Conservation (phyloP, 2,113 vertebrate genomes). For the Cyphomyrus plagiostoma region DNA sequence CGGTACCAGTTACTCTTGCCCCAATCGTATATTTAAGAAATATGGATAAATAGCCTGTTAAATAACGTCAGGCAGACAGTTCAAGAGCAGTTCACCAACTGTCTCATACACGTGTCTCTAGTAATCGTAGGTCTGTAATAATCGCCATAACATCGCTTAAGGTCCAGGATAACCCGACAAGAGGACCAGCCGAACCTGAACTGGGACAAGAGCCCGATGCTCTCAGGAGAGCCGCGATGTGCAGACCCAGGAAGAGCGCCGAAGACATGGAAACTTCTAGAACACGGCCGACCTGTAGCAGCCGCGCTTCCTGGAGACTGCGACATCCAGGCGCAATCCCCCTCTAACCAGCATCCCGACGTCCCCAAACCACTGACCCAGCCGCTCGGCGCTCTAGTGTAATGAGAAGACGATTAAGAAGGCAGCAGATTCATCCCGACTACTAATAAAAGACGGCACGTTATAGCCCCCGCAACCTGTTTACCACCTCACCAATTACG, state of each 20-base stretch:
- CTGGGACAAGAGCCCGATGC: background rate
- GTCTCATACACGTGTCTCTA: background rate
- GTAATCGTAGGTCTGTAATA: background rate
- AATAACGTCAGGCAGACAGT: background rate
- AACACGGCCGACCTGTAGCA: background rate
- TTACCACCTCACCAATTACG: background rate
- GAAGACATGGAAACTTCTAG: background rate
- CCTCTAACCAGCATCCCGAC: background rate
- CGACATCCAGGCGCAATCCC: background rate
- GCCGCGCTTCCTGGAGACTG: background rate
- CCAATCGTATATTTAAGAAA: background rate
- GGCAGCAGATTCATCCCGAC: background rate
- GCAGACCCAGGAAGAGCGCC: background rate
- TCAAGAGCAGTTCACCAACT: background rate
- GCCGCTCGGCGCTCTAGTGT: background rate
- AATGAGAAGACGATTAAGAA: background rate
- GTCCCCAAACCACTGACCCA: background rate
- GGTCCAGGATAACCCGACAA: background rate
- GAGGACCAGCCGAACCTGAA: background rate
- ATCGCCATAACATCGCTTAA: background rate
- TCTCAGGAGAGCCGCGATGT: background rate
- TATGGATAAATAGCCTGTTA: background rate
- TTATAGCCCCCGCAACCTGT: background rate
- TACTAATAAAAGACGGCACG: background rate
- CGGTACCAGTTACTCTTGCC: background rate